Conservation (phyloP, 64 coral and sea anemone genomes). For the Montipora capricornis region DNA sequence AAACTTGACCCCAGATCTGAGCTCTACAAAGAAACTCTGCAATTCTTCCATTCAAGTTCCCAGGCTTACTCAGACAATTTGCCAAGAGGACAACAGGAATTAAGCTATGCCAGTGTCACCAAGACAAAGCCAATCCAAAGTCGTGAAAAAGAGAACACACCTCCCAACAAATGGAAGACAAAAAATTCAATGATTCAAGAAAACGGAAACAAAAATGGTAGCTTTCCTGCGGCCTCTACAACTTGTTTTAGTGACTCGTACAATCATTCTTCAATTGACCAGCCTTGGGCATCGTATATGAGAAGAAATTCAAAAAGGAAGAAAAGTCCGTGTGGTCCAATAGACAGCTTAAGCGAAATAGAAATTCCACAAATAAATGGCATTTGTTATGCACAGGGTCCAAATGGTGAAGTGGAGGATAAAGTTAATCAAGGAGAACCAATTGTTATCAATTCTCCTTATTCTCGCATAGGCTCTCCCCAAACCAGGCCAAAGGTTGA, state of each 20-base stretch:
- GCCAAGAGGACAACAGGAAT: background rate
- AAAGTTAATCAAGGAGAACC: background rate
- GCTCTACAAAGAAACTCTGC: slow-evolving; percentile 41
- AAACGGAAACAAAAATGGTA: background rate
- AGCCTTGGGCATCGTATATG: slow-evolving; percentile 23
- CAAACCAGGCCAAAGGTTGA: background rate
- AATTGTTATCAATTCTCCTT: background rate
- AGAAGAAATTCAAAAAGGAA: slow-evolving; percentile 1
- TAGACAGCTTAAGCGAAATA: slow-evolving; percentile 37
- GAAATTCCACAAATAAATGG: background rate
- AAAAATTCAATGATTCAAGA: background rate
- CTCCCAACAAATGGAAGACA: background rate
- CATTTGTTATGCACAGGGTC: background rate
- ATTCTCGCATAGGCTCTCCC: background rate
- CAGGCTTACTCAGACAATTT: background rate
- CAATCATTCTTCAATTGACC: background rate
- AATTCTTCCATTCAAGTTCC: background rate
- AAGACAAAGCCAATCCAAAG: background rate
- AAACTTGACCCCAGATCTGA: background rate
- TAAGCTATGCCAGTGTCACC: slow-evolving; percentile 19
- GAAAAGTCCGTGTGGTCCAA: background rate
- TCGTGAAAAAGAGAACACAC: background rate
- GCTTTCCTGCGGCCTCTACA: background rate
- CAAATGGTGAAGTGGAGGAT: background rate
- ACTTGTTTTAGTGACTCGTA: background rate